Evolutionary conservation across 2,797 vertebrate genomes (phyloP).

Genomic region (Botia almorhae): DNA sequence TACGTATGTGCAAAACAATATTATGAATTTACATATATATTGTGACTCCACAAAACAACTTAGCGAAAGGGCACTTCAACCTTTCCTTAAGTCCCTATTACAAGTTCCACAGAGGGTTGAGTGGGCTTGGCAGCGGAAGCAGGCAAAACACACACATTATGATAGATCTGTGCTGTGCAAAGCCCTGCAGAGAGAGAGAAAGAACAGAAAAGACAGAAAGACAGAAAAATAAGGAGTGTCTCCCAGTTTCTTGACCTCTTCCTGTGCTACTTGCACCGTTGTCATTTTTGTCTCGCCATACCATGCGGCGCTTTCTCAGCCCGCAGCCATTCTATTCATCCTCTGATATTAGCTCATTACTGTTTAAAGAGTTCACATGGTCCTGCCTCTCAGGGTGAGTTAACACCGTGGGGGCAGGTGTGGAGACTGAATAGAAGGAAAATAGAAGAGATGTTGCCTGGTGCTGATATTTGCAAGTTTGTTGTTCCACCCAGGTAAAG

Average conservation of each 20-base stretch:
- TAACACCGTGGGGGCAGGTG: conserved; percentile 28
- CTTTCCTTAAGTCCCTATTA: conserved; percentile 32
- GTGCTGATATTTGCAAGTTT: conserved; percentile 33
- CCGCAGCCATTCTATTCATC: conserved; percentile 33
- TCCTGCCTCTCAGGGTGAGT: conserved; percentile 30
- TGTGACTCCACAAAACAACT: conserved; percentile 11
- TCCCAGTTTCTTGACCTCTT: conserved; percentile 37
- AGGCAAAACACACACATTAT: conserved; percentile 63
- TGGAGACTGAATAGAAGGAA: conserved; percentile 19
- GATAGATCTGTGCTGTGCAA: conserved; percentile 65
- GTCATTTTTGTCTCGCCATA: conserved; percentile 25
- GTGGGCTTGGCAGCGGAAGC: conserved; percentile 55
- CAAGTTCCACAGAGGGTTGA: conserved; percentile 58
- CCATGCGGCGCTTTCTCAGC: conserved; percentile 33
- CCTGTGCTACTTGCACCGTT: conserved; percentile 28
- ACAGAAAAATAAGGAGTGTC: neutral
- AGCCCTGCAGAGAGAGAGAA: conserved; percentile 33
- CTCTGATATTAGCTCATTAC: conserved; percentile 60
- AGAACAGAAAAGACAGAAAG: neutral
- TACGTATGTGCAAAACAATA: neutral
- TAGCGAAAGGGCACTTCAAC: conserved; percentile 18
- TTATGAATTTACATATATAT: neutral
- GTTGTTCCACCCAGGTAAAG: conserved; percentile 44
- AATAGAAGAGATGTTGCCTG: neutral
- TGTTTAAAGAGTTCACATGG: conserved; percentile 62